Conservation (phyloP, 2,888 invertebrate genomes). For the Cryptocheilus praepositus region DNA sequence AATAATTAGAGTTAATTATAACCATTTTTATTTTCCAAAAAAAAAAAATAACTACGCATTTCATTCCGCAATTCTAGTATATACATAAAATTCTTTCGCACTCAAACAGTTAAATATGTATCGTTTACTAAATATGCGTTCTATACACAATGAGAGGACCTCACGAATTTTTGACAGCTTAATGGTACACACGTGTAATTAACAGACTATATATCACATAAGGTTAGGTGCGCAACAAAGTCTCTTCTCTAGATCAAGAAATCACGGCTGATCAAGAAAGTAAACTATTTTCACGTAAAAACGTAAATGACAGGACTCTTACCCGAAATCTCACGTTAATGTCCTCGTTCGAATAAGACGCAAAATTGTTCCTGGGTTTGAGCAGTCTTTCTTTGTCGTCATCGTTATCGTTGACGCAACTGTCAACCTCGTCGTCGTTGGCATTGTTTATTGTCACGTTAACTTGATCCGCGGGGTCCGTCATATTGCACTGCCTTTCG, state of each 20-base stretch:
- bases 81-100: too few relatives aligned
- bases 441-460: constrained; percentile 50
- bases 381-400: constrained; percentile 51
- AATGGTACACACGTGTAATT: not conserved
- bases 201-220: not conserved
- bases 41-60: too few relatives aligned
- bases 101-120: too few relatives aligned
- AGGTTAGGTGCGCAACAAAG: constrained; percentile 1
- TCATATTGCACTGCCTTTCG: constrained; percentile 37
- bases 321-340: constrained; percentile 66
- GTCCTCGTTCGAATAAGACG: constrained; percentile 64
- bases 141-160: not conserved
- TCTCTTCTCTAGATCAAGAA: too few relatives aligned
- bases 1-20: too few relatives aligned
- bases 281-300: too few relatives aligned
- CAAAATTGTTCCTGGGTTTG: constrained; percentile 68
- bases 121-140: too few relatives aligned
- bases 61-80: too few relatives aligned
- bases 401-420: constrained; percentile 19
- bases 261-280: too few relatives aligned
- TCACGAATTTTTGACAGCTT: not conserved
- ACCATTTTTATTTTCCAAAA: too few relatives aligned
- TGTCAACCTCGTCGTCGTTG: constrained; percentile 35
- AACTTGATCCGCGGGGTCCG: constrained; percentile 38
- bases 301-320: constrained; percentile 7